Evolutionary conservation across 64 coral and sea anemone genomes (phyloP).

Genomic region (Porites australiensis): DNA sequence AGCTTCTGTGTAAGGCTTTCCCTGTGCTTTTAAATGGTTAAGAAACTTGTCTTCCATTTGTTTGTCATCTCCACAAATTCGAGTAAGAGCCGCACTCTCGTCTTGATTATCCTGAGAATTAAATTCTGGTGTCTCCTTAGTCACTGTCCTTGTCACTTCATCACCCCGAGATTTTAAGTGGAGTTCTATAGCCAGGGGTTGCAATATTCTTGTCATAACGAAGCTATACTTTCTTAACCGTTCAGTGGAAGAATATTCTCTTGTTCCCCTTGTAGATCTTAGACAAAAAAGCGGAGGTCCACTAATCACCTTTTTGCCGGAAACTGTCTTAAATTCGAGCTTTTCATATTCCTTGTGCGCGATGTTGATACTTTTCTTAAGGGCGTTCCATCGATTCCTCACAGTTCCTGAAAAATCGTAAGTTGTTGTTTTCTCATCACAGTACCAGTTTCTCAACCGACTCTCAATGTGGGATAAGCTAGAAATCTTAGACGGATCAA

Average conservation of each 20-base stretch:
- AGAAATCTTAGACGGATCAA: neutral
- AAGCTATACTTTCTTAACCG: constrained; percentile 14
- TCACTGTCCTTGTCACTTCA: neutral
- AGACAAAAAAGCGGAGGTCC: too few relatives aligned
- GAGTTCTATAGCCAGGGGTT: constrained; percentile 16
- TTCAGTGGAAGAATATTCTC: neutral
- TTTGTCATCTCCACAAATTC: neutral
- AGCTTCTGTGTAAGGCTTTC: neutral
- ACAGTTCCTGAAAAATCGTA: too few relatives aligned
- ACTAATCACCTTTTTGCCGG: too few relatives aligned
- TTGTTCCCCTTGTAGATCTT: neutral
- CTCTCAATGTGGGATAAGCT: neutral
- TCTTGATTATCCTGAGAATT: neutral
- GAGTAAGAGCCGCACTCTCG: too few relatives aligned
- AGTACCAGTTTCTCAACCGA: constrained; percentile 27
- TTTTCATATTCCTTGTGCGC: too few relatives aligned
- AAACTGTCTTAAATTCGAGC: too few relatives aligned
- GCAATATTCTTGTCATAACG: neutral
- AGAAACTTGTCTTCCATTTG: neutral
- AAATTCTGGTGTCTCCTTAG: neutral
- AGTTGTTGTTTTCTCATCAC: neutral
- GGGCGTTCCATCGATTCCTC: too few relatives aligned
- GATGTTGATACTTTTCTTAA: too few relatives aligned
- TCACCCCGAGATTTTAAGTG: neutral
- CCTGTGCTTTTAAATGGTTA: neutral